These are phyloP conservation scores for Apotomis capreana DNA, from an alignment of 2,888 invertebrate genomes.

Conservation along the genomic window DNA sequence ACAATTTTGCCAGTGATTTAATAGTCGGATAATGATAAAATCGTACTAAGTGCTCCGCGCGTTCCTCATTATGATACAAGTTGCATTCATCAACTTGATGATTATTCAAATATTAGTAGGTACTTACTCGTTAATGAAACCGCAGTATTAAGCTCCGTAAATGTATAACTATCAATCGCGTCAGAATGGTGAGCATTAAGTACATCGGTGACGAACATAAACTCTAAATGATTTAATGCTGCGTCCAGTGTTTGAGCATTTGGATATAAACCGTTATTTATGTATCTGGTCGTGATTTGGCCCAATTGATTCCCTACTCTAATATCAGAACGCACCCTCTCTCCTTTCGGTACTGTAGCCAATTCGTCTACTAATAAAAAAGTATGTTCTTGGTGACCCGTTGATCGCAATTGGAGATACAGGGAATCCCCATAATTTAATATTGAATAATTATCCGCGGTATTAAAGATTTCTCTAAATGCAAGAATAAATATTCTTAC, in stretches of 20 bases:
- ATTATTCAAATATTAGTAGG: conserved; percentile 7
- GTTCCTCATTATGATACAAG: neutral
- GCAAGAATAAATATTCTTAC: too few relatives aligned
- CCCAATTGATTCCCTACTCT: conserved; percentile 5
- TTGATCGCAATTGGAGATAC: conserved; percentile 5
- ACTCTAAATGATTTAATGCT: neutral
- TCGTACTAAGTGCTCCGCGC: neutral
- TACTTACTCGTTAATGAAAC: neutral
- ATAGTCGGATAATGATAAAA: neutral
- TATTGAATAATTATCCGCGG: neutral
- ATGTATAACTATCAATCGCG: conserved; percentile 5
- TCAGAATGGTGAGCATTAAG: conserved; percentile 1
- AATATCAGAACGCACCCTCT: neutral
- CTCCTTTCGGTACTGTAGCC: too few relatives aligned
- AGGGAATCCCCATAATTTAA: conserved; percentile 4
- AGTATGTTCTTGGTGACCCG: neutral
- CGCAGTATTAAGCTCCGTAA: conserved; percentile 3
- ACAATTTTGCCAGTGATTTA: neutral
- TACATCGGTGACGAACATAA: neutral
- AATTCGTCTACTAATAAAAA: too few relatives aligned
- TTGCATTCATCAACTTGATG: neutral
- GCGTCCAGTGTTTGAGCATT: neutral
- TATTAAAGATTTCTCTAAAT: neutral
- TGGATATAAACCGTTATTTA: neutral
- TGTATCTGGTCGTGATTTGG: neutral